These are phyloP conservation scores for Diplolepis rosae DNA, from an alignment of 2,888 invertebrate genomes.

Conservation along the genomic window DNA sequence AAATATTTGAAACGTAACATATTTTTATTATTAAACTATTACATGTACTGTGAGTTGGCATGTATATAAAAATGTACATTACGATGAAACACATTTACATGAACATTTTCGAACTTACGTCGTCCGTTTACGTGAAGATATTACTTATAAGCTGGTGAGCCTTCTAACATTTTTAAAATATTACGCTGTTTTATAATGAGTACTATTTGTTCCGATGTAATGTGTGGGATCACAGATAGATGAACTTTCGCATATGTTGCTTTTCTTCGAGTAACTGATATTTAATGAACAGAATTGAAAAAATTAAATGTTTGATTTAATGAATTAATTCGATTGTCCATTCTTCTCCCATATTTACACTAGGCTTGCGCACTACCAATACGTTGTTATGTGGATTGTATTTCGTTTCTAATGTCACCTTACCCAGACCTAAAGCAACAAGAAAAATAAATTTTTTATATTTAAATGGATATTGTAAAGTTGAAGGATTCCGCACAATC, in stretches of 20 bases:
- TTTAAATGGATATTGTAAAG: too few species aligned
- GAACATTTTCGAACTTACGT: constrained; percentile 29
- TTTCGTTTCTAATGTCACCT: constrained; percentile 79
- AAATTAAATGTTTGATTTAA: constrained; percentile 49
- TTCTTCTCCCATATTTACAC: constrained; percentile 85
- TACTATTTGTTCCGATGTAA: constrained; percentile 26
- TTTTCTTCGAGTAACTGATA: constrained; percentile 16
- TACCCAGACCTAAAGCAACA: constrained; percentile 76
- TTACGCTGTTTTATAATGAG: constrained; percentile 12
- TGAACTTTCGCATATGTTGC: constrained; percentile 26
- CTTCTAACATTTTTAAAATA: constrained; percentile 9
- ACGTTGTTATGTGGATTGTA: constrained; percentile 81
- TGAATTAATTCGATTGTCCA: constrained; percentile 82
- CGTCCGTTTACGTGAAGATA: constrained; percentile 32
- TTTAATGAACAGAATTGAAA: constrained; percentile 13
- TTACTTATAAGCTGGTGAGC: constrained; percentile 28
- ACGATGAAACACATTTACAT: constrained; percentile 42
- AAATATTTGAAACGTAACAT: constrained; percentile 46
- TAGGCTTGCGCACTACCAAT: constrained; percentile 89
- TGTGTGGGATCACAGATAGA: constrained; percentile 49
- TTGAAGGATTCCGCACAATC: too few species aligned
- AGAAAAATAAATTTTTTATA: constrained; percentile 39
- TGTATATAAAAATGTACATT: constrained; percentile 54
- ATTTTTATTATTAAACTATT: constrained; percentile 45
- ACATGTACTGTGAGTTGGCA: constrained; percentile 39